Base-by-base conservation (phyloP, 2,888 invertebrate species). In the Bhutanitis thaidina region DNA sequence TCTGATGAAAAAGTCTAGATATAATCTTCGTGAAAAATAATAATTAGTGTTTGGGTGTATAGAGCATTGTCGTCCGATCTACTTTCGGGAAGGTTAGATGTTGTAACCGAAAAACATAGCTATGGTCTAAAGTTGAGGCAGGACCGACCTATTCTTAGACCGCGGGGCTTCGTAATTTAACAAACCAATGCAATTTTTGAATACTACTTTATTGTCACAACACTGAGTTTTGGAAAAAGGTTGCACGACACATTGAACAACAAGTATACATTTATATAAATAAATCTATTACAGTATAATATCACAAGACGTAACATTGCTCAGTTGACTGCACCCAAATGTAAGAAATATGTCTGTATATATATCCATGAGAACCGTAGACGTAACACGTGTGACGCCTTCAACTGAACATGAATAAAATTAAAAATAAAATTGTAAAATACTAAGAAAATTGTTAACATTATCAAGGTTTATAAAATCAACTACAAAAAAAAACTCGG, bases 201-300 rank as follows among this genome's bases (percentile, higher is more conserved):
- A 4, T 13, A 3, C 14, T 15, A 44, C 13, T 50, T 50, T 50
- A 50, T 39, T 50, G 40, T 50, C 39, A 45, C 39, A 45, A 50
- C 50, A 45, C 44, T 50, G 44, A 50, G 40, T 35, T 40, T 14
- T 15, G n/a, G 29, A 40, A 49, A 10, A n/a, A 37, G 14, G n/a
- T 39, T 36, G 30, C 13, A 25, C 12, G 38, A 50, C 12, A 44
- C 12, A 50, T 35, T 34, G 29, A 35, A 44, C 40, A 50, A 50
- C 50, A 39, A 45, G 35, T 15, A 43, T 44, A 44, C 34, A 41
- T 40, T 34, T 20, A 45, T 49, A 32, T 36, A 45, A 45, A 46
- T 45, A 20, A 51, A 20, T 13, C 3, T 8, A 32, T 34, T 14
- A 25, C 10, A 20, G 13, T 47, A 34, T 32, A 39, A 39, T 49